phyloP scores from a whole-genome alignment of 2,113 vertebrate species.

The Syngnathus typhle region DNA sequence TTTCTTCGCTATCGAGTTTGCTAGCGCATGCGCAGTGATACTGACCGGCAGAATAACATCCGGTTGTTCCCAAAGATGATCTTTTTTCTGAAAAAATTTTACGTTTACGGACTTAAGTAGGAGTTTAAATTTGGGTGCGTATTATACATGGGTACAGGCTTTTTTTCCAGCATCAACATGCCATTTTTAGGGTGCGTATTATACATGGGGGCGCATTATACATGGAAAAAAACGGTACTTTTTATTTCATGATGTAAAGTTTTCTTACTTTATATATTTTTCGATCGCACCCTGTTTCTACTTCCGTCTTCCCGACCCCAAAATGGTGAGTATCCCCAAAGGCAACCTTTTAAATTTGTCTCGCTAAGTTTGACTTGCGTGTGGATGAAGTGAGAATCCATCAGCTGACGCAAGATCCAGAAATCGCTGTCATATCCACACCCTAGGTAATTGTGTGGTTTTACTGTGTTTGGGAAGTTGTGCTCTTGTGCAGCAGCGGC shows the following conservation, averaged over 20 bases:
- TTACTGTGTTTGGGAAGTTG: conserved; percentile 1
- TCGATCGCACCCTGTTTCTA: background rate
- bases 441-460: conserved; percentile 4
- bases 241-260: background rate
- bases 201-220: too few relatives aligned
- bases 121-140: too few relatives aligned
- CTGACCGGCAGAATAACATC: too few relatives aligned
- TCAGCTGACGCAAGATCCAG: conserved; percentile 46
- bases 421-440: conserved; percentile 26
- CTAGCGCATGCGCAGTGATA: too few relatives aligned
- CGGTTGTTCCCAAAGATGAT: too few relatives aligned
- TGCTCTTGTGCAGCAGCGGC: conserved; percentile 15
- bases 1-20: too few relatives aligned
- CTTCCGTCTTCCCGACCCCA: background rate
- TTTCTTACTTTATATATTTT: background rate
- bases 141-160: too few relatives aligned
- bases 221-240: too few relatives aligned
- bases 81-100: too few relatives aligned
- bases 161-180: too few relatives aligned
- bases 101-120: too few relatives aligned
- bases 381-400: conserved; percentile 24
- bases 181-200: too few relatives aligned
- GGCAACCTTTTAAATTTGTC: background rate
- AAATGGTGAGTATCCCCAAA: background rate
- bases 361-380: background rate